Conservation (phyloP, 2,797 vertebrate genomes). For the Labeo calbasu region DNA sequence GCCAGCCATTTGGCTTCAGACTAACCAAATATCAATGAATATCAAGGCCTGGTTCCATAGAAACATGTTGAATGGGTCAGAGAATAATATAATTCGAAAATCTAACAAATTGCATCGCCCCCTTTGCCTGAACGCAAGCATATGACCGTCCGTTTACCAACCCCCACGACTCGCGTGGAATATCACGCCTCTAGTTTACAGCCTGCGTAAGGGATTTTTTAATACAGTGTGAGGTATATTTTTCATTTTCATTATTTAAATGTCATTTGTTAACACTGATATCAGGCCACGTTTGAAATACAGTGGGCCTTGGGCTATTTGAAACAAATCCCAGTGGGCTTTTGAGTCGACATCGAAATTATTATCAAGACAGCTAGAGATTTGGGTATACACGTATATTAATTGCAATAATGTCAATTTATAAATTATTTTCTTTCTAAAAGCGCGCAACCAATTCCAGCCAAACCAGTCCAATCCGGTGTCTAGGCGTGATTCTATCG, state of each 20-base stretch:
- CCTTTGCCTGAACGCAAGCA: slow-evolving; percentile 66
- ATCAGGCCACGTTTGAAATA: not conserved
- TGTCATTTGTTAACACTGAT: not conserved
- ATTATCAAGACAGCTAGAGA: not conserved
- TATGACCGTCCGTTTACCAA: slow-evolving; percentile 70
- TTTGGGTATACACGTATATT: not conserved
- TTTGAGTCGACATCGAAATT: slow-evolving; percentile 14
- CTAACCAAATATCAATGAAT: slow-evolving; percentile 18
- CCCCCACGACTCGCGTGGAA: slow-evolving; percentile 70
- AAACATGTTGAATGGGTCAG: not conserved
- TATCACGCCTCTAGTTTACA: slow-evolving; percentile 64
- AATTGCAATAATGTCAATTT: not conserved
- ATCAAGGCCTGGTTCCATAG: not conserved
- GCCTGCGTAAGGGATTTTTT: not conserved
- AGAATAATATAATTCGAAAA: not conserved
- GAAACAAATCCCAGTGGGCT: not conserved
- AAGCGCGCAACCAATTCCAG: slow-evolving; percentile 62
- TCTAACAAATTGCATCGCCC: slow-evolving; percentile 32
- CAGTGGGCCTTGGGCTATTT: slow-evolving; percentile 20
- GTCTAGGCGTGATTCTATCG: slow-evolving; percentile 68
- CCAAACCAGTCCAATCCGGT: slow-evolving; percentile 75
- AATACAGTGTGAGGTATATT: not conserved
- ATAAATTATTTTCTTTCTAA: slow-evolving; percentile 50
- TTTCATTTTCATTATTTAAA: not conserved
- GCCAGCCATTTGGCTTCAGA: slow-evolving; percentile 33